Percentiles rank a stretch among this genome's conserved stretches.
These are phyloP conservation scores for Neria commutata DNA, from an alignment of 2,888 invertebrate genomes.

Conservation along the genomic window DNA sequence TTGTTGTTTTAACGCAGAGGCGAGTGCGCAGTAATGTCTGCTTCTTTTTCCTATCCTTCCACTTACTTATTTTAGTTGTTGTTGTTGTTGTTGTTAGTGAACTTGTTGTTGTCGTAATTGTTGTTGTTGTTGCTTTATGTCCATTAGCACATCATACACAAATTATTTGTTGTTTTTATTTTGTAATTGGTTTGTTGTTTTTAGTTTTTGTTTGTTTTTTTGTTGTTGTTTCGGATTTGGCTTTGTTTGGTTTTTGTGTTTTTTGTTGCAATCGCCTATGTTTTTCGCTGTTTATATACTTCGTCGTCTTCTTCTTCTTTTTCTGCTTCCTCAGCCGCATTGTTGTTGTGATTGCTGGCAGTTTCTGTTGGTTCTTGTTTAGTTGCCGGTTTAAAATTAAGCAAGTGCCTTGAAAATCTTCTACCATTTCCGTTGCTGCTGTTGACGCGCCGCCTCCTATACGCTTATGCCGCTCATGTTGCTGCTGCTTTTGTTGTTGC, in stretches of 20 bases:
- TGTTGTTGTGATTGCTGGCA: not conserved
- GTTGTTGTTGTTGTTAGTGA: constrained; percentile 19
- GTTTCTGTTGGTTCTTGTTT: constrained; percentile 5
- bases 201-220: not conserved
- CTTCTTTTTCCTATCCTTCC: constrained; percentile 12
- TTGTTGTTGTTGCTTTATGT: constrained; percentile 19
- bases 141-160: constrained; percentile 22
- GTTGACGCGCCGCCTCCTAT: not conserved
- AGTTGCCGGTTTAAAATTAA: not conserved
- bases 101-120: constrained; percentile 11
- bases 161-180: constrained; percentile 4
- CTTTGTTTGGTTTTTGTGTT: too few species aligned
- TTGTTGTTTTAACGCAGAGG: constrained; percentile 20
- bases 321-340: not conserved
- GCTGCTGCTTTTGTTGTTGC: too few species aligned
- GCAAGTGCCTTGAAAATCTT: not conserved
- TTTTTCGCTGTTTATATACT: constrained; percentile 8
- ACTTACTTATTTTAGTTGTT: constrained; percentile 15
- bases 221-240: not conserved
- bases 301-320: constrained; percentile 1
- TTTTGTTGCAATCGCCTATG: not conserved
- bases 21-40: constrained; percentile 6
- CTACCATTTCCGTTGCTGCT: not conserved
- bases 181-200: constrained; percentile 1
- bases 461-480: not conserved